A percentile compares a stretch with the other conserved stretches of the same genome.
phyloP scores from a whole-genome alignment of 2,888 invertebrate species.

The Philopedon plagiatum region DNA sequence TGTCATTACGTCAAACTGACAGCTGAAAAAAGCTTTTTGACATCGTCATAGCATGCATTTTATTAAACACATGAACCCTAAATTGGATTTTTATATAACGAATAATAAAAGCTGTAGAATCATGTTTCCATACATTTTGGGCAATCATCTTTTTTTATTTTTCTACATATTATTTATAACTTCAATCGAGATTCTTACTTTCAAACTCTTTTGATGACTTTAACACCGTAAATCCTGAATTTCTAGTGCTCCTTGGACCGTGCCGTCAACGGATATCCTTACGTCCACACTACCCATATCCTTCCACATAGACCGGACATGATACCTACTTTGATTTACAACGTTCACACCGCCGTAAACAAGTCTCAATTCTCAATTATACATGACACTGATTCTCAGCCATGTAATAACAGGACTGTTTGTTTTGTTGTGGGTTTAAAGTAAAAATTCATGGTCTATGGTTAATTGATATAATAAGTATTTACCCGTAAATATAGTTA shows the following conservation, averaged over 20 bases:
- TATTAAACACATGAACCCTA: no score
- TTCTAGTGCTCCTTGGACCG: slow-evolving; percentile 66
- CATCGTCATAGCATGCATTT: no score
- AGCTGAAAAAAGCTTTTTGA: no score
- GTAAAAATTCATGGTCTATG: slow-evolving; percentile 14
- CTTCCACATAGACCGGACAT: slow-evolving; percentile 53
- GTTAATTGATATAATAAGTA: slow-evolving; percentile 5
- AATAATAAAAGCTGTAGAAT: no score
- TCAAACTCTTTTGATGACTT: slow-evolving; percentile 49
- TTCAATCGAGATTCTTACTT: neutral
- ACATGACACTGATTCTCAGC: slow-evolving; percentile 42
- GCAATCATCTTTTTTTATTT: neutral
- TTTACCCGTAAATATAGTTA: slow-evolving; percentile 1
- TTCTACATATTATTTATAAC: no score
- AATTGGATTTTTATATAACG: no score
- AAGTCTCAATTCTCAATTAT: slow-evolving; percentile 45
- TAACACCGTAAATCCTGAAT: slow-evolving; percentile 67
- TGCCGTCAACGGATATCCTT: slow-evolving; percentile 69
- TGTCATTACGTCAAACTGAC: no score
- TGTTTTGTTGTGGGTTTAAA: slow-evolving; percentile 32
- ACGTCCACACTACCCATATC: slow-evolving; percentile 60
- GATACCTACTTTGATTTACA: slow-evolving; percentile 52
- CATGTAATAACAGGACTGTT: slow-evolving; percentile 37
- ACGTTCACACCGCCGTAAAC: slow-evolving; percentile 49
- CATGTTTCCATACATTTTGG: neutral